Evolutionary conservation across 2,888 invertebrate species (phyloP).

Genomic region (Amphipoea lucens): DNA sequence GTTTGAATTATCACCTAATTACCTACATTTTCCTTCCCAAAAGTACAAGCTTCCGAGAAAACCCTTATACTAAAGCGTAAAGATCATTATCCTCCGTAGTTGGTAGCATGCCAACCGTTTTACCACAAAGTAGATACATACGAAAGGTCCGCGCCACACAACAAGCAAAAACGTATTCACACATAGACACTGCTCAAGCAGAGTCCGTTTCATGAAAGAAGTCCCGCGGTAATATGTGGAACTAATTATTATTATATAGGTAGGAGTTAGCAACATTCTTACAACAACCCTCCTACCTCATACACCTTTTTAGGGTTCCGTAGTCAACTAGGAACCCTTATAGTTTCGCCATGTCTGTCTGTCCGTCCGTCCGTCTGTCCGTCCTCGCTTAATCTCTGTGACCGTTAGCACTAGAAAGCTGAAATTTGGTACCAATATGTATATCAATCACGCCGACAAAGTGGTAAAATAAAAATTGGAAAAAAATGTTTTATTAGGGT

Average conservation of each 20-base stretch:
- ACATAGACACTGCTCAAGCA: neutral
- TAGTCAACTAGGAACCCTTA: too few relatives aligned
- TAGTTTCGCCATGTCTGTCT: too few relatives aligned
- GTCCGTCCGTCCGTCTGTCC: too few relatives aligned
- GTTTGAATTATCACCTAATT: slow-evolving; percentile 13
- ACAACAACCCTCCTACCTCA: neutral
- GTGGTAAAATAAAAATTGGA: too few relatives aligned
- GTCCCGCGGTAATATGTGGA: neutral
- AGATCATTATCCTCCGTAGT: slow-evolving; percentile 49
- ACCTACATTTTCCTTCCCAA: slow-evolving; percentile 32
- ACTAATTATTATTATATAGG: neutral
- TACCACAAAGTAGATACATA: neutral
- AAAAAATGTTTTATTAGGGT: too few relatives aligned
- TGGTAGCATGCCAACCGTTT: slow-evolving; percentile 50
- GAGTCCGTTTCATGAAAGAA: neutral
- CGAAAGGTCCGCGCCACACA: neutral
- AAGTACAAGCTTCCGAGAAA: slow-evolving; percentile 50
- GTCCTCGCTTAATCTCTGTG: too few relatives aligned
- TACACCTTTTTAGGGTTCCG: too few relatives aligned
- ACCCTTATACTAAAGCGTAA: slow-evolving; percentile 32
- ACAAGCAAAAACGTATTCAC: neutral
- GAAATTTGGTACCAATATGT: too few relatives aligned
- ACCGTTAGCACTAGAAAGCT: too few relatives aligned
- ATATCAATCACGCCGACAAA: too few relatives aligned
- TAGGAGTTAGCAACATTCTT: too few relatives aligned